Evolutionary conservation across 2,797 vertebrate genomes (phyloP), one percentile per base, ranked within the genome.

Genomic region (Spinibarbus caldwelli): DNA sequence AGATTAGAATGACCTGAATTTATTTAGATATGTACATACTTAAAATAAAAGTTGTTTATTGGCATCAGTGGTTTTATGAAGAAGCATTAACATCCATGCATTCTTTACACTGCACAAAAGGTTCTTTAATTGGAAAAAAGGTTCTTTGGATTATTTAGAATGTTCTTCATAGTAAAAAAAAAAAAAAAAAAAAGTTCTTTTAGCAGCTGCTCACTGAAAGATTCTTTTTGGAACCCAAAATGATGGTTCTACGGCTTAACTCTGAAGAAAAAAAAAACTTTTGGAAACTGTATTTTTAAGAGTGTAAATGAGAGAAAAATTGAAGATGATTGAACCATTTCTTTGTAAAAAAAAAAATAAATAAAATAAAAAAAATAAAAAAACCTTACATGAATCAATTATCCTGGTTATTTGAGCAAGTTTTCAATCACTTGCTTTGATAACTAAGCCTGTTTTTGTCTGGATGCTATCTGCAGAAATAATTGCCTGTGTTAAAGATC

Each of bases 1-100:
- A 90, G 91, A 93, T 94, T 91, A 87, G 89, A 89, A n/a, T 43
- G 23, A 78, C 71, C 45, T 77, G 17, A 52, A 6, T 10, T 66
- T 17, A 29, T 54, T n/a, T n/a, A n/a, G n/a, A n/a, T 72, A 31
- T 14, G 17, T 45, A 49, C 6, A 8, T 34, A 19, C 2, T 17
- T 31, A 66, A 31, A 66, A 66, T 17, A 31, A 31, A 31, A 17
- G 29, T 66, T 34, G 15, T 66, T 34, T 66, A 34, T 66, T 34
- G 15, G 29, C 62, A 66, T 4, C 29, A 19, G 15, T 34, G 19
- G 29, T 66, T 34, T 6, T 17, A 17, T 31, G 26, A 17, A 17
- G 29, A 31, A 17, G 14, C 62, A 17, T 31, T 31, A 64, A 64
- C 6, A 64, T 64, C 14, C 2, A 6, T 14, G 2, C n/a, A 62